Evolutionary conservation across 2,888 invertebrate species (phyloP), one percentile per base, ranked within the genome.

Genomic region (Linnaemya tessellans): DNA sequence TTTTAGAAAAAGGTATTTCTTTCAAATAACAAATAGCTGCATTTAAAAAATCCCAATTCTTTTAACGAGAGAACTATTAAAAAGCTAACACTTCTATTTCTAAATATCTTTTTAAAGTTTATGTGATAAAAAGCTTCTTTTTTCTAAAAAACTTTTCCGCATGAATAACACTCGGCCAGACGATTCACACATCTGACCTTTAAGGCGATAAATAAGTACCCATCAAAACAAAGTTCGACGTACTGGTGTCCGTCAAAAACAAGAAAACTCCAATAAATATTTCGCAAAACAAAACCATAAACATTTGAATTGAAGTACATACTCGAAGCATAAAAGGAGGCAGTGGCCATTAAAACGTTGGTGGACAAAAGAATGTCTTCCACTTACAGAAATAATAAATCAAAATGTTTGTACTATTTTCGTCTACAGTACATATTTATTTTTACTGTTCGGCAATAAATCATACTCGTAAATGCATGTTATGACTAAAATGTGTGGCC

Each of bases 251-350:
- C 25, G 41, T n/a, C 35, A 41, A 30, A 49, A n/a, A n/a, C n/a
- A 30, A 25, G 15, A 30, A 75, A 60, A 25, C 15, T n/a, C 25
- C 13, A 1, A 43, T 13, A 46, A 18, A 49, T 10, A 49, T 49
- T 18, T 49, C 13, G 30, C n/a, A 51, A 51, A 58, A 49, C 10
- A 73, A 65, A 46, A 68, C 54, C 62, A 79, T 67, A 54, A 70
- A 75, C 64, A 84, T 70, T 70, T 68, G 41, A 64, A 70, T 74
- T 80, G 25, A 79, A 80, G 56, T 58, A 65, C 65, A 58, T 70
- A 38, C 25, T 75, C 46, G 15, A 43, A 60, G 20, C 54, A 25
- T 18, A 43, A 30, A 35, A 25, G 11, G 54, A 43, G 64, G 65
- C 38, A 49, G 65, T 49, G 30, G 41, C 11, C 22, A n/a, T 49